phyloP scores from a whole-genome alignment of 2,888 invertebrate species.

The Cephus nigrinus region DNA sequence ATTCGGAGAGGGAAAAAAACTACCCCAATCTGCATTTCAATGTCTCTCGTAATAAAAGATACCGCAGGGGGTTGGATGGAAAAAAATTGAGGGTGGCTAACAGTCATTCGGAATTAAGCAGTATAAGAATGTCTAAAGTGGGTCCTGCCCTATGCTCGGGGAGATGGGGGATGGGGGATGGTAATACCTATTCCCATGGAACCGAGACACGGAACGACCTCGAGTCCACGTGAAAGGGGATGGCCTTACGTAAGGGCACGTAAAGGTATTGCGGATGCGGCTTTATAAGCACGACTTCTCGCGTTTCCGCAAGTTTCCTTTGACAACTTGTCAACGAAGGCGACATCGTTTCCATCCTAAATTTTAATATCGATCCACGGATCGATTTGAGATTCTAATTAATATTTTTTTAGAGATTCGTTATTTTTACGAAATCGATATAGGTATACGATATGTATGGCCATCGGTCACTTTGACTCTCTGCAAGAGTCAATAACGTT shows the following conservation, averaged over 20 bases:
- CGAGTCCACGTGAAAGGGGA: background rate
- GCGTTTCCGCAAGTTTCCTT: background rate
- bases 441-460: background rate
- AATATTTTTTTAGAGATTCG: background rate
- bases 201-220: background rate
- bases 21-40: background rate
- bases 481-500: background rate
- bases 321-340: background rate
- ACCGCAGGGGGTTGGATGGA: background rate
- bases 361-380: background rate
- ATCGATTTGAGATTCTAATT: background rate
- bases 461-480: background rate
- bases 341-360: background rate
- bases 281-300: background rate
- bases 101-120: background rate
- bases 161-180: too few species aligned
- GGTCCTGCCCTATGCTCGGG: background rate
- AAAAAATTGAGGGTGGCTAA: background rate
- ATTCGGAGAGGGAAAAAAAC: background rate
- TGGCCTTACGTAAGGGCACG: background rate
- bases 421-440: conserved; percentile 2
- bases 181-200: background rate
- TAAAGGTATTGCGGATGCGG: background rate
- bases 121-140: background rate
- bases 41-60: background rate